These are phyloP conservation scores for Podiceps cristatus DNA, from an alignment of 2,113 vertebrate genomes.

Conservation along the genomic window DNA sequence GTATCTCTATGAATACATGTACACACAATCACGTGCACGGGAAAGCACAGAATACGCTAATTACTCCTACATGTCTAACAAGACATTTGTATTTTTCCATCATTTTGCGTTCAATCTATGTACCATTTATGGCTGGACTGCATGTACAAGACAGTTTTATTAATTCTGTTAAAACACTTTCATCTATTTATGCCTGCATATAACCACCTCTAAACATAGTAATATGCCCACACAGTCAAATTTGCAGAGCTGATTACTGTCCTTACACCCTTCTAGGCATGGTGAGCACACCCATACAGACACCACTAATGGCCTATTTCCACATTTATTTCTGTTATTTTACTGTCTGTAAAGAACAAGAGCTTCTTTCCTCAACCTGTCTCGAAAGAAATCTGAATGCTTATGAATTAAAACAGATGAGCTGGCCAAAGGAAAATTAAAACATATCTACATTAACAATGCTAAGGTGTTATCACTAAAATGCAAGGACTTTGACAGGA, in stretches of 20 bases:
- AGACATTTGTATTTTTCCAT: neutral
- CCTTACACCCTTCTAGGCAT: neutral
- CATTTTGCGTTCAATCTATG: neutral
- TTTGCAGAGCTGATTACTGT: neutral
- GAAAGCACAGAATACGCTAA: neutral
- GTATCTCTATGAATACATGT: neutral
- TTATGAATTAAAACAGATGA: neutral
- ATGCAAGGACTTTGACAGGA: neutral
- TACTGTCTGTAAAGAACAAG: neutral
- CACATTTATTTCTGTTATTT: neutral
- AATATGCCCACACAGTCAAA: neutral
- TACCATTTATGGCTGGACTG: neutral
- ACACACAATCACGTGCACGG: rapidly evolving
- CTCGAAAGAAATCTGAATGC: neutral
- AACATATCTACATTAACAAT: neutral
- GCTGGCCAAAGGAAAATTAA: neutral
- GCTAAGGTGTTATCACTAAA: neutral
- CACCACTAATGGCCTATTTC: neutral
- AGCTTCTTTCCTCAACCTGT: neutral
- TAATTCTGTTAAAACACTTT: neutral
- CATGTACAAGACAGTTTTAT: neutral
- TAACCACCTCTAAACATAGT: neutral
- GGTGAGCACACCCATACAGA: neutral
- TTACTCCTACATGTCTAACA: neutral
- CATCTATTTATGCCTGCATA: neutral